These are phyloP conservation scores for Donacobius atricapilla DNA, from an alignment of 2,113 vertebrate genomes.

Conservation along the genomic window DNA sequence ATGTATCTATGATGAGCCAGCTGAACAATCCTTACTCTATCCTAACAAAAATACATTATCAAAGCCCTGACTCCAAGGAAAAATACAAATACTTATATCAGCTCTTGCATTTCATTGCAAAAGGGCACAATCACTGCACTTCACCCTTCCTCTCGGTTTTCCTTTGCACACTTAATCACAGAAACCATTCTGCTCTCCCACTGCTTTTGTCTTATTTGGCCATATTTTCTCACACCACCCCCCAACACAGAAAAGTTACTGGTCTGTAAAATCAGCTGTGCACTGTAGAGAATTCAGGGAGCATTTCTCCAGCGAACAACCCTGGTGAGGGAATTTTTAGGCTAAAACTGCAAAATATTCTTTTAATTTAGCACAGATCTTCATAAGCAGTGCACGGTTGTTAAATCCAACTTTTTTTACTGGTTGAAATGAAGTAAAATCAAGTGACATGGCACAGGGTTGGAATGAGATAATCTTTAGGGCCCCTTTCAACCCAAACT, in stretches of 20 bases:
- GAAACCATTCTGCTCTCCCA: background rate
- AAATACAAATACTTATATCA: background rate
- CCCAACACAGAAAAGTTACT: background rate
- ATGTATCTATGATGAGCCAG: background rate
- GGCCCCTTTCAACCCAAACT: background rate
- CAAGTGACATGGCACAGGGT: background rate
- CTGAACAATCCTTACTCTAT: background rate
- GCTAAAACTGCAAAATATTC: background rate
- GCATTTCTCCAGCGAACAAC: background rate
- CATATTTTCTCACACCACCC: background rate
- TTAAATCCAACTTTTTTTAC: background rate
- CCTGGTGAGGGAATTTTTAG: background rate
- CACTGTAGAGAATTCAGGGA: background rate
- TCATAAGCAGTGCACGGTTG: background rate
- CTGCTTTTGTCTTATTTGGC: background rate
- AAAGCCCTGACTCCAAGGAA: background rate
- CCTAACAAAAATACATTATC: background rate
- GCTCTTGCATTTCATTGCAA: background rate
- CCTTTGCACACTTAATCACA: background rate
- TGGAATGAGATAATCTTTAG: background rate
- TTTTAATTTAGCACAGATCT: background rate
- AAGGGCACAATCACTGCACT: background rate
- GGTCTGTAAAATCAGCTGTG: background rate
- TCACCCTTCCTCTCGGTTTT: background rate
- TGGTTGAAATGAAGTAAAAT: background rate